Percentiles rank a stretch among this genome's conserved stretches.
Evolutionary conservation across 2,113 vertebrate genomes (phyloP).

Genomic region (Cyanoramphus novaezelandiae): DNA sequence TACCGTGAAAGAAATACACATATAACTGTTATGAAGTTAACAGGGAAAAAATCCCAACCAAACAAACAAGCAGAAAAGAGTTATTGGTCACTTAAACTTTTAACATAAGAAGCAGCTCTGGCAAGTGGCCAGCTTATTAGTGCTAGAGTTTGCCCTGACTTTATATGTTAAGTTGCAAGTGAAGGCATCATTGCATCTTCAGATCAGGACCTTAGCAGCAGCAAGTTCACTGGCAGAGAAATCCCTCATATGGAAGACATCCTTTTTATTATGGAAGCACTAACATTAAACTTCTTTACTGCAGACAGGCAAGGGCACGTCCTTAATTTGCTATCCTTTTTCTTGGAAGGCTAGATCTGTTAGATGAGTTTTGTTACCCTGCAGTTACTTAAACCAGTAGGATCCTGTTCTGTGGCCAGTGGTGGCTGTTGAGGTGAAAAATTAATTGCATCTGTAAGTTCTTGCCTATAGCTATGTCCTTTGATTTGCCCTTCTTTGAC

Average conservation of each 20-base stretch:
- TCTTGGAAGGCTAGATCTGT: not conserved
- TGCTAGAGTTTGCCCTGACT: not conserved
- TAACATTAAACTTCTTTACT: not conserved
- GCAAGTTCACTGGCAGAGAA: not conserved
- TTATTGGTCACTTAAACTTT: not conserved
- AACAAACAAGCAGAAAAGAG: not conserved
- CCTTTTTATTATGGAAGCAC: not conserved
- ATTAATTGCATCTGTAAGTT: not conserved
- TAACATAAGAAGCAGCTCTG: not conserved
- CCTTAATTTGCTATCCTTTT: not conserved
- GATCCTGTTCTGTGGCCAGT: not conserved
- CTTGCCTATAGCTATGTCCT: not conserved
- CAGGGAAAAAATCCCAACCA: not conserved
- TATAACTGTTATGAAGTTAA: not conserved
- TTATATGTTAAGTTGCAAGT: rapidly evolving
- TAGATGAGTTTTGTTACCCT: not conserved
- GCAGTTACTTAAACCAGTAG: not conserved
- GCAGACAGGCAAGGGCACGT: not conserved
- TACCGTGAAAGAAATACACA: not conserved
- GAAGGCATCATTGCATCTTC: not conserved
- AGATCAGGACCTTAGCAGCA: not conserved
- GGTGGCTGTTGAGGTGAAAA: constrained; percentile 2
- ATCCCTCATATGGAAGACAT: not conserved
- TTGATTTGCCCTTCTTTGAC: not conserved
- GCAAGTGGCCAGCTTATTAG: not conserved